phyloP scores from a whole-genome alignment of 37 sponge, comb jelly and placozoan genomes.

The Aplysina aerophoba region DNA sequence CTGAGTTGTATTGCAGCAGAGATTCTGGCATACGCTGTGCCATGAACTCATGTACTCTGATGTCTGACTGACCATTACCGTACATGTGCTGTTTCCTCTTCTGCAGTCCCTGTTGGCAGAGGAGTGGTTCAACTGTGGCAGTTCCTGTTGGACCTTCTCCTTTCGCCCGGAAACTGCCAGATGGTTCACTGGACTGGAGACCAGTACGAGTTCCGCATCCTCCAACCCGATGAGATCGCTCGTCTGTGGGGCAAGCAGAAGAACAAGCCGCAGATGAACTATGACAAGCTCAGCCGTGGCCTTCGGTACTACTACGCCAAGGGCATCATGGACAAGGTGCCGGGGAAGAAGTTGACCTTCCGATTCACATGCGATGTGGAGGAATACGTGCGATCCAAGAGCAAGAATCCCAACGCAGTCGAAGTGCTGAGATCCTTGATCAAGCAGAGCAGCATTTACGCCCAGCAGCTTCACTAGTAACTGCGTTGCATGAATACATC shows the following conservation, averaged over 20 bases:
- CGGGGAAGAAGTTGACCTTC: slow-evolving; percentile 83
- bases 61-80: too few species aligned
- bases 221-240: slow-evolving; percentile 79
- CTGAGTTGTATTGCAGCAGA: too few species aligned
- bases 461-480: too few species aligned
- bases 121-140: slow-evolving; percentile 90
- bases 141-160: slow-evolving; percentile 84
- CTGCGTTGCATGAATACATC: too few species aligned
- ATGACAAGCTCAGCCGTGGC: slow-evolving; percentile 88
- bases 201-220: slow-evolving; percentile 76
- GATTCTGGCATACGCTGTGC: too few species aligned
- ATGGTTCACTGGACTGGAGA: slow-evolving; percentile 83
- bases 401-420: slow-evolving; percentile 11
- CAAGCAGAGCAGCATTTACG: slow-evolving; percentile 19
- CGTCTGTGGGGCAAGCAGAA: slow-evolving; percentile 82
- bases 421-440: slow-evolving; percentile 3
- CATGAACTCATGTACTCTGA: too few species aligned
- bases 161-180: slow-evolving; percentile 53
- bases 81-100: too few species aligned
- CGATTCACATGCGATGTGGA: slow-evolving; percentile 80
- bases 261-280: slow-evolving; percentile 90
- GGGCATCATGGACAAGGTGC: slow-evolving; percentile 88
- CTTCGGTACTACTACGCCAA: slow-evolving; percentile 89
- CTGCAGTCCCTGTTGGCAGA: slow-evolving; percentile 67
- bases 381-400: slow-evolving; percentile 49